Percentiles rank a stretch among this genome's conserved stretches.
These are phyloP conservation scores for Sebastes schlegelii DNA, from an alignment of 2,113 vertebrate genomes.

Conservation along the genomic window DNA sequence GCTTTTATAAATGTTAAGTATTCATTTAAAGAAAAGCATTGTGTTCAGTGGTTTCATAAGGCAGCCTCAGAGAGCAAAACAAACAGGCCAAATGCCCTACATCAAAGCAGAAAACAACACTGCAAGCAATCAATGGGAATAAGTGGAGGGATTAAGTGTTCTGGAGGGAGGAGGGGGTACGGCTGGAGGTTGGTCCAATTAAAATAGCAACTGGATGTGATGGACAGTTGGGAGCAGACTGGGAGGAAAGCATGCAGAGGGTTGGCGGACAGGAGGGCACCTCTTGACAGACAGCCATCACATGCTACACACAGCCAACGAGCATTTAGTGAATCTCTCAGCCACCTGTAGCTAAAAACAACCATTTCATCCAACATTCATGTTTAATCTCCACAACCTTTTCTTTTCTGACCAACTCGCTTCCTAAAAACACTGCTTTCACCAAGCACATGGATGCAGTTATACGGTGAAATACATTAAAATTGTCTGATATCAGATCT, in stretches of 20 bases:
- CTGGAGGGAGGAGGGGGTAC: slow-evolving; percentile 26
- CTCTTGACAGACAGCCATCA: slow-evolving; percentile 38
- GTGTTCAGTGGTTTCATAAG: slow-evolving; percentile 32
- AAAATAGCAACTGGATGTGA: slow-evolving; percentile 61
- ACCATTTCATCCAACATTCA: not conserved
- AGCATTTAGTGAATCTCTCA: not conserved
- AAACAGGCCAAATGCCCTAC: slow-evolving; percentile 53
- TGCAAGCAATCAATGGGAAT: slow-evolving; percentile 68
- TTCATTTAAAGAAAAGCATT: slow-evolving; percentile 18
- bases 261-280: not conserved
- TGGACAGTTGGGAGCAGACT: slow-evolving; percentile 43
- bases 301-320: not conserved
- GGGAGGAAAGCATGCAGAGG: slow-evolving; percentile 1
- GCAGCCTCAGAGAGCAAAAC: slow-evolving; percentile 25
- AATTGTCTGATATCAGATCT: not conserved
- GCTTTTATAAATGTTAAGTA: slow-evolving; percentile 8
- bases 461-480: not conserved
- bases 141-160: slow-evolving; percentile 76
- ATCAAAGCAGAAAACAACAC: slow-evolving; percentile 70
- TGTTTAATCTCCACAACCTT: slow-evolving; percentile 7
- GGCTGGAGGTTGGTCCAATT: slow-evolving; percentile 24
- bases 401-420: not conserved
- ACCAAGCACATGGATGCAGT: slow-evolving; percentile 36
- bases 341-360: slow-evolving; percentile 30
- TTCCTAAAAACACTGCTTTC: not conserved